A percentile compares a stretch with the other conserved stretches of the same genome.
These are phyloP conservation scores for Acleris sparsana DNA, from an alignment of 2,888 invertebrate genomes.

Conservation along the genomic window DNA sequence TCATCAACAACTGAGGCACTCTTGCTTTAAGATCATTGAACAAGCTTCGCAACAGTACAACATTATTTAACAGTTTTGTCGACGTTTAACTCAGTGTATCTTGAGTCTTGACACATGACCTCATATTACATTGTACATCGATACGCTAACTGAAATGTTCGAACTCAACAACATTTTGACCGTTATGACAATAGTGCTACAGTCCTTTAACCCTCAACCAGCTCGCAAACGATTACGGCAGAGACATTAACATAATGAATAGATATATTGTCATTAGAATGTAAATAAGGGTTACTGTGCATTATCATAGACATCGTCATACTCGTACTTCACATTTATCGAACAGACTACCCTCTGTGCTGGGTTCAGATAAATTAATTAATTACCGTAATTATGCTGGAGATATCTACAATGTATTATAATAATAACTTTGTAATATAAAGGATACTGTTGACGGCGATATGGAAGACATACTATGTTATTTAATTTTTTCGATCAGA, in stretches of 20 bases:
- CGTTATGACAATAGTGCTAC: not conserved
- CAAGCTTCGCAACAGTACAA: no score
- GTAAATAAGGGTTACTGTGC: conserved; percentile 5
- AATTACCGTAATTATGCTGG: conserved; percentile 12
- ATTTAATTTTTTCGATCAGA: not conserved
- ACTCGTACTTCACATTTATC: conserved; percentile 11
- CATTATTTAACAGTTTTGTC: no score
- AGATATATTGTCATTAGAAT: conserved; percentile 1
- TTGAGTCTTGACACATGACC: no score
- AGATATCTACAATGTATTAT: conserved; percentile 13
- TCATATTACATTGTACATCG: no score
- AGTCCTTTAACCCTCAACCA: not conserved
- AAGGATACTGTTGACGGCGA: not conserved
- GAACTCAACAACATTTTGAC: not conserved
- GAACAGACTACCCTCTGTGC: conserved; percentile 3
- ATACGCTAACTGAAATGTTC: no score
- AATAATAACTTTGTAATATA: conserved; percentile 17
- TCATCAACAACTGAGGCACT: no score
- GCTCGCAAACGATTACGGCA: not conserved
- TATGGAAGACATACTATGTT: not conserved
- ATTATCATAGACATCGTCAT: conserved; percentile 15
- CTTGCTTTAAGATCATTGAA: no score
- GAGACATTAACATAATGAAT: not conserved
- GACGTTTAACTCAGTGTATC: no score
- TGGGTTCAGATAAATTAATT: conserved; percentile 17